These are phyloP conservation scores for Tiphia femorata DNA, from an alignment of 2,888 invertebrate genomes.

Conservation along the genomic window DNA sequence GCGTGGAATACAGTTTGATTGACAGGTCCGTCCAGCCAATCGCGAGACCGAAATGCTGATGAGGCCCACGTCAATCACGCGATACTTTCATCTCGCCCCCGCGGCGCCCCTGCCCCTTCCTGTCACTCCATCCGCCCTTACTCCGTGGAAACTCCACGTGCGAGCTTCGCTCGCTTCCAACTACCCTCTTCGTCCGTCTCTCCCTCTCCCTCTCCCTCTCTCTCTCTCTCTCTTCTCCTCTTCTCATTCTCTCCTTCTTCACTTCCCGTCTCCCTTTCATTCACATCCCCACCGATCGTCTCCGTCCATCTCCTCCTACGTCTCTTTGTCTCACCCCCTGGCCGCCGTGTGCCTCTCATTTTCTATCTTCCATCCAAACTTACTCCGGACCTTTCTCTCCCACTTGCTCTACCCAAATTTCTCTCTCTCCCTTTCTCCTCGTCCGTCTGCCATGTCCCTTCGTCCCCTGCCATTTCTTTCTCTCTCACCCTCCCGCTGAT, in stretches of 20 bases:
- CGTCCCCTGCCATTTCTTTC: not conserved
- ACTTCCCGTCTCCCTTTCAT: not conserved
- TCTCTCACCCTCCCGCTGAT: slow-evolving; percentile 25
- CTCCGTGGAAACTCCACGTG: slow-evolving; percentile 35
- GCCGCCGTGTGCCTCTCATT: not conserved
- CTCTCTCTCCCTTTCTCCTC: slow-evolving; percentile 33
- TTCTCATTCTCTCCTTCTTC: slow-evolving; percentile 4
- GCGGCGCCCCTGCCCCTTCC: slow-evolving; percentile 33
- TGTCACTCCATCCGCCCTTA: slow-evolving; percentile 30
- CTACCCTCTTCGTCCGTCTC: slow-evolving; percentile 21
- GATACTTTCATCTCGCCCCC: slow-evolving; percentile 64
- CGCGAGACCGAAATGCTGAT: slow-evolving; percentile 81
- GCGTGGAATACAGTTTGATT: slow-evolving; percentile 76
- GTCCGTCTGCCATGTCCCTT: slow-evolving; percentile 22
- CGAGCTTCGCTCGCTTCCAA: slow-evolving; percentile 30
- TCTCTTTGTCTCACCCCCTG: not conserved
- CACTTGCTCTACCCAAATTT: slow-evolving; percentile 32
- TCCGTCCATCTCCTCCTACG: slow-evolving; percentile 7
- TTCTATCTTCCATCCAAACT: slow-evolving; percentile 10
- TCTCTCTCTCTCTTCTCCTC: not conserved
- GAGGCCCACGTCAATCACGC: slow-evolving; percentile 83
- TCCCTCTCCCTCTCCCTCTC: slow-evolving; percentile 11
- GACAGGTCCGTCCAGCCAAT: slow-evolving; percentile 86
- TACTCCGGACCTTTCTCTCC: slow-evolving; percentile 4
- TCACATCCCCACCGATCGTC: slow-evolving; percentile 4